A percentile compares a stretch with the other conserved stretches of the same genome.
Evolutionary conservation across 1,140 invertebrate species (phyloP).

Genomic region (Bilobella aurantiaca): DNA sequence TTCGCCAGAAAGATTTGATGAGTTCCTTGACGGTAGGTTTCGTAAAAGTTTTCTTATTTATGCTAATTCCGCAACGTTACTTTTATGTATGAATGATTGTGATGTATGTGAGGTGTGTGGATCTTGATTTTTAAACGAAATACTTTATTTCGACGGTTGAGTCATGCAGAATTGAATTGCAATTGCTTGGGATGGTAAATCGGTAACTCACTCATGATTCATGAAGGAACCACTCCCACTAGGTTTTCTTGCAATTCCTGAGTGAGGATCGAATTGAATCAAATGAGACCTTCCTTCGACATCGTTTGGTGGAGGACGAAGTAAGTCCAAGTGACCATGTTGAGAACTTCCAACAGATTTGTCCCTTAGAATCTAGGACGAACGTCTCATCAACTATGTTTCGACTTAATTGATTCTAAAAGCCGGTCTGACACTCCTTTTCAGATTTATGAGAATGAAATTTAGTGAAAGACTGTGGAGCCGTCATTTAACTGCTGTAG

Average conservation of each 20-base stretch:
- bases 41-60: constrained; percentile 22
- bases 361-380: neutral
- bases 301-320: constrained; percentile 4
- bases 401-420: neutral
- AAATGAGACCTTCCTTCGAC: neutral
- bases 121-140: no score
- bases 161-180: neutral
- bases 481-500: neutral
- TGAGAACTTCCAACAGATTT: neutral
- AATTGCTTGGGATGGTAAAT: constrained; percentile 11
- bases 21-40: constrained; percentile 88
- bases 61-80: no score
- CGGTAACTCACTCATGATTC: neutral
- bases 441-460: constrained; percentile 2
- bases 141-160: neutral
- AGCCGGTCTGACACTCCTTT: constrained; percentile 6
- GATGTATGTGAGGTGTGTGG: no score
- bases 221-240: neutral
- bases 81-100: neutral
- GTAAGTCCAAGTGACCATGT: neutral
- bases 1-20: constrained; percentile 90
- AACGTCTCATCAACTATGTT: neutral
- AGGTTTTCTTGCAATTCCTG: constrained; percentile 6
- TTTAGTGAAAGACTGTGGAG: constrained; percentile 1
- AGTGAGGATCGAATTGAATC: constrained; percentile 7